Base-by-base conservation (phyloP, 2,113 vertebrate species). In the Ochotona curzoniae region DNA sequence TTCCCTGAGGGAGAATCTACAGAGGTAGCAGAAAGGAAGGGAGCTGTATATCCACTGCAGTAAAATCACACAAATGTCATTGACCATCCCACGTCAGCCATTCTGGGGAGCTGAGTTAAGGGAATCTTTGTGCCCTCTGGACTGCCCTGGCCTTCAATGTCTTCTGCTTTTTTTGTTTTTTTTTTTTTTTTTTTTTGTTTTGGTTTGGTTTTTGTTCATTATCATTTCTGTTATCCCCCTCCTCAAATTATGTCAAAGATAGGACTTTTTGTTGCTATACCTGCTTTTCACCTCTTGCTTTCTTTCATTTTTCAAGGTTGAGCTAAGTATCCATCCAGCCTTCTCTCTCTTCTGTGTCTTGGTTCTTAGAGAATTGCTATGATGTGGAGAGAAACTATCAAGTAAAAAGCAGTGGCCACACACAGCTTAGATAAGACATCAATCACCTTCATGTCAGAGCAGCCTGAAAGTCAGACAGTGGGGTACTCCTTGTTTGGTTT, bases 191-290 rank as follows among this genome's bases (percentile, higher is more conserved):
- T 44, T 3, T 44, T 44, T 44, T 44, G 38, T 3, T 44, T 44
- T 44, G 38, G 3, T 44, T 44, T 44, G 38, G 6, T 44, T 94
- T 51, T 67, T 70, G 23, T 84, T 30, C 25, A n/a, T n/a, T 14
- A 38, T 49, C 66, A 47, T 83, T 89, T 84, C 74, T 71, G 8
- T 75, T 61, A 15, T 63, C 88, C 82, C 92, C 66, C 47, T 71
- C 35, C 47, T 93, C 47, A 94, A 87, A 35, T 25, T 14, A 25
- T 61, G 8, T 66, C 28, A 54, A 28, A 87, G 90, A 61, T 15
- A 70, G 7, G 18, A 2, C 32, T 82, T 67, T 88, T 82, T 83
- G 70, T n/a, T 80, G 44, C 49, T 28, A 18, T 14, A 44, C 12
- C 54, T 47, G 3, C 14, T 30, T 80, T 83, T 13, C 23, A 28